Evolutionary conservation across 2,888 invertebrate genomes (phyloP), one percentile per base, ranked within the genome.

Genomic region (Lissonota sp.): DNA sequence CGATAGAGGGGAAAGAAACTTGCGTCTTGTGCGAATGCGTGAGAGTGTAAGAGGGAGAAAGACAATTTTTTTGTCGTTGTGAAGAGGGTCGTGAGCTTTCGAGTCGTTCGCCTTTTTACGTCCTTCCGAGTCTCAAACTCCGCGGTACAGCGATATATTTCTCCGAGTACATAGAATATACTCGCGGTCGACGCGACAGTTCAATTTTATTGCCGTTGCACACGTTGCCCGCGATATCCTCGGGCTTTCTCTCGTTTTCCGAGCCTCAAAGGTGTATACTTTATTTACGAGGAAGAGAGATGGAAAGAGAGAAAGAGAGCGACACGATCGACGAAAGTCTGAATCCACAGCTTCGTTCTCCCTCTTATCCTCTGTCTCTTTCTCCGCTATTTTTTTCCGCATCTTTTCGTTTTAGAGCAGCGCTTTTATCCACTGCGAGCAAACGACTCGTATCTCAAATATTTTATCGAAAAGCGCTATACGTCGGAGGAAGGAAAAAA

Each of bases 201-300:
- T 63, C 71, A 51, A 82, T 82, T 83, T 83, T 82, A 82, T 73
- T 67, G 71, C 66, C 62, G 42, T 44, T 76, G 66, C 70, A 78
- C n/a, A n/a, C 75, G 67, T 78, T 73, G 78, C 69, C 10, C 60
- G 49, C 63, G 37, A 14, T 16, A 63, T 62, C 60, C 70, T 42
- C 46, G 37, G 49, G 58, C 70, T 79, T 72, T 51, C 42, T 12
- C 51, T 37, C 53, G 44, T 63, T 72, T 53, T n/a, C 6, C n/a
- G 14, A 14, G 60, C 64, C 69, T 64, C 70, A 5, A 42, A 49
- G 42, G 37, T 44, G 37, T 55, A 39, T 42, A 7, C n/a, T 63
- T 26, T 64, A 67, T 12, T 39, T 10, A 40, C 12, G 51, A 6
- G n/a, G 46, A 14, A 75, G 49, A 60, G 42, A 39, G 69, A 60